These are phyloP conservation scores for Corythornis madagascariensis DNA, from an alignment of 2,113 vertebrate species.

Conservation along the genomic window DNA sequence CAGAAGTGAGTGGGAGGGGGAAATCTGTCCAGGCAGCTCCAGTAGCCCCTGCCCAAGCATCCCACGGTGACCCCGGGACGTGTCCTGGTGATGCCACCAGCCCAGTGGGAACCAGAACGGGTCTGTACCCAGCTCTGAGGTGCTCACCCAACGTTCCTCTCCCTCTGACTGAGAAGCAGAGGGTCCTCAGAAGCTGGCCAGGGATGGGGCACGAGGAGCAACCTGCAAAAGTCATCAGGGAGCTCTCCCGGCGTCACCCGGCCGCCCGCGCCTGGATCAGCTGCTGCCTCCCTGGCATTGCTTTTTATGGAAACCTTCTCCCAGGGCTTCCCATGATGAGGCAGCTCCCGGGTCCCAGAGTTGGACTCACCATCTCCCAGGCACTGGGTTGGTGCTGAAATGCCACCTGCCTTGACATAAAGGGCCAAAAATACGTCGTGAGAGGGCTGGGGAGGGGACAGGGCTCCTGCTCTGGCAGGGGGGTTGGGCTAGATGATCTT, in stretches of 20 bases:
- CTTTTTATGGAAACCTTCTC: conserved; percentile 24
- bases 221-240: conserved; percentile 49
- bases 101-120: background rate
- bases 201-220: background rate
- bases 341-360: background rate
- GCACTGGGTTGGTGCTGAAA: background rate
- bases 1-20: background rate
- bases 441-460: accelerated
- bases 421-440: accelerated
- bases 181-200: background rate
- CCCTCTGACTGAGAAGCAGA: background rate
- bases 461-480: no score
- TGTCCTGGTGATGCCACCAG: background rate
- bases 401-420: background rate
- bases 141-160: background rate
- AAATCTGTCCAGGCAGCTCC: background rate
- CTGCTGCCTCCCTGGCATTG: conserved; percentile 19
- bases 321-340: background rate
- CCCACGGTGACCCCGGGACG: accelerated
- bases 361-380: background rate
- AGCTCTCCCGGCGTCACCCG: background rate
- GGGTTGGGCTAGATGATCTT: no score
- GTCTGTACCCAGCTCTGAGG: background rate
- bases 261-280: background rate
- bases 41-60: no score